phyloP scores from a whole-genome alignment of 1,140 invertebrate species.

The Meloidogyne floridensis region DNA sequence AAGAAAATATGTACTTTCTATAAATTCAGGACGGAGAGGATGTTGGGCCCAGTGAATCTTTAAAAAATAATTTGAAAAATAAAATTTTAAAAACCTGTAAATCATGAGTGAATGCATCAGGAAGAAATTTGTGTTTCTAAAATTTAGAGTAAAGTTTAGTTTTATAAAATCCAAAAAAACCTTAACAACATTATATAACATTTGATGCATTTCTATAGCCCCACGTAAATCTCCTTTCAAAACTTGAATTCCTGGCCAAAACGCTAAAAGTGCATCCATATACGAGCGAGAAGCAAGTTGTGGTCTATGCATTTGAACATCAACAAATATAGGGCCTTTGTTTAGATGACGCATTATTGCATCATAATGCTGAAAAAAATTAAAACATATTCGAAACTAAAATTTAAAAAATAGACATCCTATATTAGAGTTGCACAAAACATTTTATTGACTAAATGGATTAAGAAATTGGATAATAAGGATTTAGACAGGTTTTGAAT shows the following conservation, averaged over 20 bases:
- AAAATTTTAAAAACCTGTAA: slow-evolving; percentile 85
- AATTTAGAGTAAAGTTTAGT: slow-evolving; percentile 67
- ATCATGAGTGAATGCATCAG: slow-evolving; percentile 92
- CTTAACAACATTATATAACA: slow-evolving; percentile 65
- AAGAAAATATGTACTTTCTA: slow-evolving; percentile 96
- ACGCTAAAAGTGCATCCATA: slow-evolving; percentile 93
- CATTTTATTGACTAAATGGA: not conserved
- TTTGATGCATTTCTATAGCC: slow-evolving; percentile 88
- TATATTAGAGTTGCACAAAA: not conserved
- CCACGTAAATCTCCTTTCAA: slow-evolving; percentile 89
- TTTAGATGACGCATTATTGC: slow-evolving; percentile 96
- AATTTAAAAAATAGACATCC: not conserved
- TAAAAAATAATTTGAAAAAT: slow-evolving; percentile 74
- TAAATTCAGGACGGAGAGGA: slow-evolving; percentile 91
- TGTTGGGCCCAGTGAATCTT: slow-evolving; percentile 95
- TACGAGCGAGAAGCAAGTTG: slow-evolving; percentile 91
- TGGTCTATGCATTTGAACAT: slow-evolving; percentile 95
- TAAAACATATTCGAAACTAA: not conserved
- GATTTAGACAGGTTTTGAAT: too few relatives aligned
- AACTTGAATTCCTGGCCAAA: slow-evolving; percentile 91
- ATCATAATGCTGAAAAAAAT: slow-evolving; percentile 78
- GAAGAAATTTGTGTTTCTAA: slow-evolving; percentile 92
- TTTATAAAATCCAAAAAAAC: slow-evolving; percentile 28
- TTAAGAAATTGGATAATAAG: slow-evolving; percentile 6
- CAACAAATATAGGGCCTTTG: slow-evolving; percentile 88